phyloP scores from a whole-genome alignment of 2,888 invertebrate genomes.

The Monoplex corrugatus region DNA sequence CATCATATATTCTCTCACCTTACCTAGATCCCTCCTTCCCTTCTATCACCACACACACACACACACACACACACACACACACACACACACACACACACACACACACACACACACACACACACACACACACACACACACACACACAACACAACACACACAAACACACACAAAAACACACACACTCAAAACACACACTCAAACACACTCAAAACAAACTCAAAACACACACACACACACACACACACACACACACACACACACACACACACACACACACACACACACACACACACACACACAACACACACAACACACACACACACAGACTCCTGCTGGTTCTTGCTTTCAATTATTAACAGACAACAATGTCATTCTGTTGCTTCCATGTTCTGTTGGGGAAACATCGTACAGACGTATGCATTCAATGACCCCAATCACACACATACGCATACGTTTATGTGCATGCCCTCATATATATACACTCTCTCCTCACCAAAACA shows the following conservation, averaged over 20 bases:
- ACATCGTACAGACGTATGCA: no score
- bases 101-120: background rate
- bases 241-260: background rate
- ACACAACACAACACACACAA: background rate
- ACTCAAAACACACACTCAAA: background rate
- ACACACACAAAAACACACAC: background rate
- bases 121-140: background rate
- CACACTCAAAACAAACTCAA: background rate
- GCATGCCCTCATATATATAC: no score
- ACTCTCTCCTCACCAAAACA: no score
- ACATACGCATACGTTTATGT: background rate
- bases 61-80: background rate
- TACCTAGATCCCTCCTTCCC: no score
- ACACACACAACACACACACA: no score
- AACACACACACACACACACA: background rate
- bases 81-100: background rate
- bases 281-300: background rate
- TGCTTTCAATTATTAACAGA: no score
- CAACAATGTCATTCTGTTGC: no score
- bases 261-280: background rate
- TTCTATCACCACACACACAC: background rate
- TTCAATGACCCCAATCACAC: background rate
- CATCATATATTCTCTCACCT: no score
- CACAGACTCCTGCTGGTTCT: no score
- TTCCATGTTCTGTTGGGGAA: no score